These are phyloP conservation scores for Malacoraja senta DNA, from an alignment of 2,797 vertebrate species.

Conservation along the genomic window DNA sequence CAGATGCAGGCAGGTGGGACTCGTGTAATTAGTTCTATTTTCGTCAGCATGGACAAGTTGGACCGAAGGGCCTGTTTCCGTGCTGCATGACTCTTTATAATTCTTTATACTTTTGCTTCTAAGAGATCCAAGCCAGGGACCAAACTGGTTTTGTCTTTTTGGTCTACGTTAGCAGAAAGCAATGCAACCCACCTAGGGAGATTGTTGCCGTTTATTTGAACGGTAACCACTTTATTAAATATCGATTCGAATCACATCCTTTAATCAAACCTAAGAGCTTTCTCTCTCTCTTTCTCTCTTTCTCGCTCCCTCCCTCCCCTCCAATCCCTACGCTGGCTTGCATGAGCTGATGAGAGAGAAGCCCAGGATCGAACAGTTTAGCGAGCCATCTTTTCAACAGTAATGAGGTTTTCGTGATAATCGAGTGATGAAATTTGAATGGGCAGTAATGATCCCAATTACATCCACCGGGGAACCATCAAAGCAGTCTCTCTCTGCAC, in stretches of 20 bases:
- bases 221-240: conserved; percentile 81
- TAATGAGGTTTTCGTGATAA: conserved; percentile 79
- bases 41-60: too few relatives aligned
- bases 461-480: conserved; percentile 72
- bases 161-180: conserved; percentile 39
- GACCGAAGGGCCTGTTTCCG: too few relatives aligned
- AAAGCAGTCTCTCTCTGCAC: conserved; percentile 61
- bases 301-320: conserved; percentile 41
- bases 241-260: conserved; percentile 81
- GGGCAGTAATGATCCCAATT: conserved; percentile 83
- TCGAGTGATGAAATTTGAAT: conserved; percentile 90
- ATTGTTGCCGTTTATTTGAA: conserved; percentile 63
- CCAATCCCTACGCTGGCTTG: conserved; percentile 38
- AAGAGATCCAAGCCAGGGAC: conserved; percentile 51
- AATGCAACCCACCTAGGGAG: conserved; percentile 60
- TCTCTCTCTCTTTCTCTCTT: conserved; percentile 41
- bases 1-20: too few relatives aligned
- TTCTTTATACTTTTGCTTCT: too few relatives aligned
- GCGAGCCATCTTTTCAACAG: conserved; percentile 62
- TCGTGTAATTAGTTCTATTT: too few relatives aligned
- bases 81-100: too few relatives aligned
- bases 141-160: conserved; percentile 63
- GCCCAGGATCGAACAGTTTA: conserved; percentile 59
- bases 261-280: conserved; percentile 70
- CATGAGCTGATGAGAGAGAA: conserved; percentile 48